Conservation (phyloP, 2,888 invertebrate species). For the Pyrocoelia pectoralis region DNA sequence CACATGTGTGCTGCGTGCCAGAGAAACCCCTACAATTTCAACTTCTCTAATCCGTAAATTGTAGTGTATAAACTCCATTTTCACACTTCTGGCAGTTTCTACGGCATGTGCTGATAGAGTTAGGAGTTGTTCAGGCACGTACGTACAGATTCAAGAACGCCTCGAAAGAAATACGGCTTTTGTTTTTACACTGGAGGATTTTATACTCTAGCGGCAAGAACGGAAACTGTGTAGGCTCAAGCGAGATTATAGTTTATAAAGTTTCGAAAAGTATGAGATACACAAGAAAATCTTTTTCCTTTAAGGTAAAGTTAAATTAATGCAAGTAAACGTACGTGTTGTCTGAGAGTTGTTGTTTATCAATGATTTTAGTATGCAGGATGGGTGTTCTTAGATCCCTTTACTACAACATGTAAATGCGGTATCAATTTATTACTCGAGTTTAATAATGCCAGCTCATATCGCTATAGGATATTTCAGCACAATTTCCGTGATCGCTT, state of each 20-base stretch:
- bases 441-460: slow-evolving; percentile 36
- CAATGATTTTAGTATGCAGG: slow-evolving; percentile 45
- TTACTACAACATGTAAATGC: slow-evolving; percentile 46
- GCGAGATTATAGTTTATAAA: slow-evolving; percentile 28
- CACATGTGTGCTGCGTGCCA: slow-evolving; percentile 14
- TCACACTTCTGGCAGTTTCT: slow-evolving; percentile 34
- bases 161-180: slow-evolving; percentile 38
- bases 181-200: slow-evolving; percentile 38
- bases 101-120: slow-evolving; percentile 40
- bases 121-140: slow-evolving; percentile 38
- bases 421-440: slow-evolving; percentile 47
- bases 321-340: slow-evolving; percentile 23
- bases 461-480: slow-evolving; percentile 16
- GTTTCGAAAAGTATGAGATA: slow-evolving; percentile 19
- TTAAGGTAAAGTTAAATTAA: slow-evolving; percentile 20
- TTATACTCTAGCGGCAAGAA: slow-evolving; percentile 29
- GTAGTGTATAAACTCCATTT: slow-evolving; percentile 34
- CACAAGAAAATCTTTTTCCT: slow-evolving; percentile 19
- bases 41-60: slow-evolving; percentile 30
- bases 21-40: slow-evolving; percentile 15
- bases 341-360: slow-evolving; percentile 39
- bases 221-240: slow-evolving; percentile 25
- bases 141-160: slow-evolving; percentile 27
- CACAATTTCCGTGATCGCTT: slow-evolving; percentile 4
- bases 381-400: slow-evolving; percentile 41